Base-by-base conservation (phyloP, 2,113 vertebrate species). In the Gyps fulvus region DNA sequence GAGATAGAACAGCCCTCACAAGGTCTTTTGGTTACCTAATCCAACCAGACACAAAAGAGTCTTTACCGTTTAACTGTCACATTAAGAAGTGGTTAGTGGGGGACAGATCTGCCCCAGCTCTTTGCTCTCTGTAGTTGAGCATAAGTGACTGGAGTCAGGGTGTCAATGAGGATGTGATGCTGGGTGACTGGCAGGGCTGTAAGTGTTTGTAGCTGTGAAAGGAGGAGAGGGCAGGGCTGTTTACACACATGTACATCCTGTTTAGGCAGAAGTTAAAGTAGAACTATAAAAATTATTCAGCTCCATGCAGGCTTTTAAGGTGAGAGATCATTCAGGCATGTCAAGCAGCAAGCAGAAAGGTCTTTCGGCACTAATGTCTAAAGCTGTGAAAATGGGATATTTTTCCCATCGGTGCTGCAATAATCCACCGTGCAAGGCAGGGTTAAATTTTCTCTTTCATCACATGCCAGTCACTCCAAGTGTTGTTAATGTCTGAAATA, bases 401-500 rank as follows among this genome's bases (percentile, higher is more conserved):
- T 84, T 96, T 92, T 76, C 22, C 74, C 57, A 70, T 80, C 13
- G 25, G 14, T 80, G 61, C 63, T 84, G 27, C 52, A 88, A 72
- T 95, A 92, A 95, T 70, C 79, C 40, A 74, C 66, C 27, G 1
- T 86, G 73, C 58, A 94, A 93, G 69, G 34, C 80, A 90, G 90
- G 65, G 85, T 93, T 97, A 94, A 89, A 66, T 89, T 92, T 96
- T 86, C 58, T 79, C 66, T 96, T 95, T 96, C 80, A 83, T 92
- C 77, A 66, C 29, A 74, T 91, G 77, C 55, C 83, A 93, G 38
- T 92, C 54, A 57, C 72, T 95, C 57, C 65, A 87, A 93, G 55
- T 81, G 79, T 79, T 92, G 67, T 11, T 95, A 90, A 89, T 67
- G 54, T 85, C 61, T 90, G 92, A 96, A 95, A 96, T 91, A 26